Conservation (phyloP, 2,113 vertebrate genomes). For the Cercocebus atys region DNA sequence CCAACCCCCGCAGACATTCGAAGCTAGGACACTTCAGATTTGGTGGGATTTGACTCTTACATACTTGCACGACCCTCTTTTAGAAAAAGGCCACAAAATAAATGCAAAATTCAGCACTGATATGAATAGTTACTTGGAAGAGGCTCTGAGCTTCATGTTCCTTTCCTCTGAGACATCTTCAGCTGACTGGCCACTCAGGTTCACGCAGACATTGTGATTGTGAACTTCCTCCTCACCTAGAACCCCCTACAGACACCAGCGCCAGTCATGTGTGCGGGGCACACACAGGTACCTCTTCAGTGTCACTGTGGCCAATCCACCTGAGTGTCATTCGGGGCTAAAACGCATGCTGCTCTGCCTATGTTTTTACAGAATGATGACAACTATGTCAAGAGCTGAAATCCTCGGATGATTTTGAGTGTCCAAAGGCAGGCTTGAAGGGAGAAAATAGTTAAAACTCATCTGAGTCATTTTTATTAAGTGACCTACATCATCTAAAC, state of each 20-base stretch:
- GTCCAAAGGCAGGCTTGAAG: neutral
- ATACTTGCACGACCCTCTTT: neutral
- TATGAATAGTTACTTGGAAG: too few relatives aligned
- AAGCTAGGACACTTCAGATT: neutral
- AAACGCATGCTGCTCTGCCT: rapidly evolving
- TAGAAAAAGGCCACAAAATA: neutral
- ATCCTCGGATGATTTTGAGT: rapidly evolving
- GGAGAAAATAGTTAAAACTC: neutral
- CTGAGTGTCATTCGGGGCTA: neutral
- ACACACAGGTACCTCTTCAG: rapidly evolving
- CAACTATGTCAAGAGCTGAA: neutral
- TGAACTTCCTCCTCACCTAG: rapidly evolving
- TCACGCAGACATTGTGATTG: neutral
- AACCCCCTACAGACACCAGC: rapidly evolving
- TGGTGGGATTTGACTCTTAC: neutral
- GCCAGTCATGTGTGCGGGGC: rapidly evolving
- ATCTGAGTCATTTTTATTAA: neutral
- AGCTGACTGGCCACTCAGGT: rapidly evolving
- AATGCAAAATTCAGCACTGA: neutral
- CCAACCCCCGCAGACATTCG: neutral
- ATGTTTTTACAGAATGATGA: rapidly evolving
- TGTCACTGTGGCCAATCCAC: neutral
- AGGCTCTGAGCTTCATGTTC: rapidly evolving
- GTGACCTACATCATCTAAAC: neutral
- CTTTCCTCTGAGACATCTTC: neutral